Percentiles rank a stretch among this genome's conserved stretches.
These are phyloP conservation scores for Tribolium madens DNA, from an alignment of 1,140 invertebrate genomes.

Conservation along the genomic window DNA sequence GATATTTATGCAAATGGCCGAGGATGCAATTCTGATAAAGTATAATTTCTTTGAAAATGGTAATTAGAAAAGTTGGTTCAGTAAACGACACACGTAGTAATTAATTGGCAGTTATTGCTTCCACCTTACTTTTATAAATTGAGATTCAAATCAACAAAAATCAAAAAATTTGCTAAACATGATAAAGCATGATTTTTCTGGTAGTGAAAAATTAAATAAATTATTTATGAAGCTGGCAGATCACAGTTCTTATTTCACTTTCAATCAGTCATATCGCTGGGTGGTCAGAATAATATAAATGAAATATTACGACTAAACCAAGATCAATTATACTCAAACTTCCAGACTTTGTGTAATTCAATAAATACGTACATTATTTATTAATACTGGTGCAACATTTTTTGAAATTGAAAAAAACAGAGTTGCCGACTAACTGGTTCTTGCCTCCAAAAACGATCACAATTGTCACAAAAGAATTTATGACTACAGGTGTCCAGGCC, in stretches of 20 bases:
- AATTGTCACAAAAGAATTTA: background rate
- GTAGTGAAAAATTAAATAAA: background rate
- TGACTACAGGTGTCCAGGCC: background rate
- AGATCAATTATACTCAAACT: background rate
- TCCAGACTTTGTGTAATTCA: background rate
- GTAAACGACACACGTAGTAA: background rate
- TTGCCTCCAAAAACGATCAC: background rate
- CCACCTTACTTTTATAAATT: background rate
- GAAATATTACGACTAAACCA: background rate
- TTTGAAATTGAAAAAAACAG: background rate
- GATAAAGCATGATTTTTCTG: background rate
- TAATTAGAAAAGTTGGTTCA: slow-evolving; percentile 1
- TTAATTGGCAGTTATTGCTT: background rate
- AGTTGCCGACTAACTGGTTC: background rate
- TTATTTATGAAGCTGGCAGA: background rate
- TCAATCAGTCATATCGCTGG: background rate
- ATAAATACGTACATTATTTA: background rate
- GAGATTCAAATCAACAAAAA: background rate
- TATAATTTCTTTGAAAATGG: slow-evolving; percentile 11
- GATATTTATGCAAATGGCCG: slow-evolving; percentile 20
- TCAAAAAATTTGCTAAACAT: background rate
- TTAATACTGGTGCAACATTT: background rate
- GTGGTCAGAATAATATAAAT: background rate
- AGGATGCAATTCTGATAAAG: slow-evolving; percentile 18
- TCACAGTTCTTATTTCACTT: background rate